Percentiles rank a stretch among this genome's conserved stretches.
These are phyloP conservation scores for Agonopterix heracliana DNA, from an alignment of 2,888 invertebrate species.

Conservation along the genomic window DNA sequence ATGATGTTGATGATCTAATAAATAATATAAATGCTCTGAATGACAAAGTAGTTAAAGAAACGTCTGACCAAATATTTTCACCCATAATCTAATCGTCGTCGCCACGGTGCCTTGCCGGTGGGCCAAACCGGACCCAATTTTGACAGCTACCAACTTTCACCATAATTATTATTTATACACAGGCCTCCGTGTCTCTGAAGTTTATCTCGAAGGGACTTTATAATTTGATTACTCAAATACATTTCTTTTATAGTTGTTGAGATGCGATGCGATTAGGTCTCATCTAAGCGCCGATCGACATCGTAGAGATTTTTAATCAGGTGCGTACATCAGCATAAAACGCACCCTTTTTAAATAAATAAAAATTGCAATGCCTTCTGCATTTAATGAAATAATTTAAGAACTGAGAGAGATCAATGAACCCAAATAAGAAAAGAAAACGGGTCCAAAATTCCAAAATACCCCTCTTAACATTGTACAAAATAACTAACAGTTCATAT, in stretches of 20 bases:
- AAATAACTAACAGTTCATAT: background rate
- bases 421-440: no score
- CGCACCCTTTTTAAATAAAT: no score
- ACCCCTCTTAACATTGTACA: background rate
- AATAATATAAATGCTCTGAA: constrained; percentile 1
- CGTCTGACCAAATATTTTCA: constrained; percentile 52
- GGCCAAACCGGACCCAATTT: constrained; percentile 31
- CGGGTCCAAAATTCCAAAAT: no score
- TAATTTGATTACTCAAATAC: constrained; percentile 25
- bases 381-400: no score
- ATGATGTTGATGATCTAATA: no score
- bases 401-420: no score
- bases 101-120: no score
- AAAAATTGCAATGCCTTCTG: no score
- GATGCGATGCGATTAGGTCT: background rate
- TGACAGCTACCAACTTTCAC: constrained; percentile 62
- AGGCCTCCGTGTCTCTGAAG: constrained; percentile 33
- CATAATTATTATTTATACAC: constrained; percentile 67
- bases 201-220: constrained; percentile 34
- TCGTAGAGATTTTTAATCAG: no score
- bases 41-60: constrained; percentile 33
- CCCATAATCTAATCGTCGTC: constrained; percentile 37
- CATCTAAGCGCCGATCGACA: no score
- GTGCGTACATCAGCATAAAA: no score
- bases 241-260: constrained; percentile 5